Evolutionary conservation across 2,888 invertebrate species (phyloP).

Genomic region (Bombylius discolor): DNA sequence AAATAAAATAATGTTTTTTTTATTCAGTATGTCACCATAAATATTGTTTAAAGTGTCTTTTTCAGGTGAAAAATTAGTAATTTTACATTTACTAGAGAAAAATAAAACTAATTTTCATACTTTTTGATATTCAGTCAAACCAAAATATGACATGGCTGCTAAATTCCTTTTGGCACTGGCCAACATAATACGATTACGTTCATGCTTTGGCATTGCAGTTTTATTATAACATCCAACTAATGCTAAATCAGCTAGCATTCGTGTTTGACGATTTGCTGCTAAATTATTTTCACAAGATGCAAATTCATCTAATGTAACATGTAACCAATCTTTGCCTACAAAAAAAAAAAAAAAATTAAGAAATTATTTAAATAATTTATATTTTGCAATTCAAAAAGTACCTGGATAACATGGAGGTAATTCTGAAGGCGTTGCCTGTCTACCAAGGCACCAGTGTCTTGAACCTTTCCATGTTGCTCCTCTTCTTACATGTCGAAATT

Average conservation of each 20-base stretch:
- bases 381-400: neutral
- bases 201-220: conserved; percentile 55
- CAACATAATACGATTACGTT: conserved; percentile 74
- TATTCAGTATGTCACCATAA: neutral
- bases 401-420: conserved; percentile 66
- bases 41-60: too few species aligned
- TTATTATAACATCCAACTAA: conserved; percentile 92
- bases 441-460: conserved; percentile 58
- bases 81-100: too few species aligned
- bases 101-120: conserved; percentile 33
- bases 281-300: conserved; percentile 84
- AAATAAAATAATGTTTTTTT: neutral
- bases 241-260: conserved; percentile 94
- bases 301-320: conserved; percentile 83
- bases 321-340: conserved; percentile 66
- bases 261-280: conserved; percentile 90
- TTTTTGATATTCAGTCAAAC: conserved; percentile 90
- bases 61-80: too few species aligned
- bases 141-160: conserved; percentile 92
- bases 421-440: conserved; percentile 64
- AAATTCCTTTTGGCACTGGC: conserved; percentile 93
- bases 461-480: conserved; percentile 93
- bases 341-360: neutral
- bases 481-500: conserved; percentile 91
- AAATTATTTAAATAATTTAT: neutral